Evolutionary conservation across 2,888 invertebrate genomes (phyloP).

Genomic region (Ochropleura plecta): DNA sequence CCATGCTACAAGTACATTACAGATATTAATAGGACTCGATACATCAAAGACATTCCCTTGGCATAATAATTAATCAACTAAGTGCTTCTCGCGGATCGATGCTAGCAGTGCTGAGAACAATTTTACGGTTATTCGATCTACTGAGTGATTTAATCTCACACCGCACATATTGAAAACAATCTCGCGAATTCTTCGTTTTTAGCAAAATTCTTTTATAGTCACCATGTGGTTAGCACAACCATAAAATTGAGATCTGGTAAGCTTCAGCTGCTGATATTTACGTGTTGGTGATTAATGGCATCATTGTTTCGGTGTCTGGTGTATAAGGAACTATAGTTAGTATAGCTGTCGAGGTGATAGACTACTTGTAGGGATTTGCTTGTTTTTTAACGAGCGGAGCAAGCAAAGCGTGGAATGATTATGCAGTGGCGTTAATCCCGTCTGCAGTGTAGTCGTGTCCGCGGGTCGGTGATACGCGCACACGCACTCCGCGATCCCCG

Average conservation of each 20-base stretch:
- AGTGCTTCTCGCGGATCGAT: slow-evolving; percentile 33
- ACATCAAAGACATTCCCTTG: slow-evolving; percentile 52
- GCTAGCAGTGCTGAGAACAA: slow-evolving; percentile 16
- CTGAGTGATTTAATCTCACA: slow-evolving; percentile 51
- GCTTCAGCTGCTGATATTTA: slow-evolving; percentile 84
- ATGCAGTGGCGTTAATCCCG: slow-evolving; percentile 79
- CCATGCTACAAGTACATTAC: slow-evolving; percentile 28
- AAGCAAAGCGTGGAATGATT: slow-evolving; percentile 82
- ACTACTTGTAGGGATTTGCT: slow-evolving; percentile 64
- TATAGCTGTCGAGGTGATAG: slow-evolving; percentile 63
- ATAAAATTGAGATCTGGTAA: slow-evolving; percentile 84
- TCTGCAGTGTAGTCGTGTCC: slow-evolving; percentile 80
- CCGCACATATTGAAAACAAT: slow-evolving; percentile 63
- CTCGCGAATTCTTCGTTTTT: slow-evolving; percentile 77
- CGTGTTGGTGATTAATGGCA: slow-evolving; percentile 83
- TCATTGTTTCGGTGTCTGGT: slow-evolving; percentile 80
- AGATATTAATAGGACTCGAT: slow-evolving; percentile 43
- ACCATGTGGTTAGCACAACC: slow-evolving; percentile 78
- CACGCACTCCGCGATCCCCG: slow-evolving; percentile 61
- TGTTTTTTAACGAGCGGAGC: slow-evolving; percentile 81
- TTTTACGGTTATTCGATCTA: slow-evolving; percentile 40
- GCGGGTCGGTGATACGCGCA: slow-evolving; percentile 76
- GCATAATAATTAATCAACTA: slow-evolving; percentile 49
- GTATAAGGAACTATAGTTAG: slow-evolving; percentile 57
- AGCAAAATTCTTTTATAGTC: slow-evolving; percentile 80